Percentiles rank a stretch among this genome's conserved stretches.
phyloP scores from a whole-genome alignment of 2,797 vertebrate species.

The Coregonus sp. region DNA sequence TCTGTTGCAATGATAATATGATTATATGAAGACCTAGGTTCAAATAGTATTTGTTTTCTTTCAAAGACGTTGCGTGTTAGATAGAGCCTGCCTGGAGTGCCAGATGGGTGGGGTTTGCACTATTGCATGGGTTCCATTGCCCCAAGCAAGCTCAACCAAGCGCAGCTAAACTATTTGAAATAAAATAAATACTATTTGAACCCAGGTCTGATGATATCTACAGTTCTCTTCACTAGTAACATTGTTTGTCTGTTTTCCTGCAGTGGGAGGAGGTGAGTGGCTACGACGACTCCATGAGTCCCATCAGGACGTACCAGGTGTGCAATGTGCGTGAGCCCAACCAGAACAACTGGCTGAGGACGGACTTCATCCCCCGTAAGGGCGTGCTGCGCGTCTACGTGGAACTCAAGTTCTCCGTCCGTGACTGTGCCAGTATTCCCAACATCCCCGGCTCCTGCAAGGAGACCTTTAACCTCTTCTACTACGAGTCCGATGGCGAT shows the following conservation, averaged over 20 bases:
- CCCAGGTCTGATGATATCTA: background rate
- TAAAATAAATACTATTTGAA: too few species aligned
- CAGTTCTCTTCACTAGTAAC: background rate
- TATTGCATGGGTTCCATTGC: too few species aligned
- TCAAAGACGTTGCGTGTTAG: too few species aligned
- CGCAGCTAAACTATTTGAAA: too few species aligned
- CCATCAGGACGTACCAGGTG: slow-evolving; percentile 97
- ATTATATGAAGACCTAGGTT: too few species aligned
- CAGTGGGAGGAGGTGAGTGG: slow-evolving; percentile 99
- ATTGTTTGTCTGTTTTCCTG: background rate
- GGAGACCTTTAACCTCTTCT: slow-evolving; percentile 98
- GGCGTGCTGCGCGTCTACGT: slow-evolving; percentile 93
- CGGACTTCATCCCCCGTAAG: slow-evolving; percentile 88
- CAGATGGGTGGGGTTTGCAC: too few species aligned
- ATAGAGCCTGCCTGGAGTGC: too few species aligned
- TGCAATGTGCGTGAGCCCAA: slow-evolving; percentile 89
- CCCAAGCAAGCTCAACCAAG: too few species aligned
- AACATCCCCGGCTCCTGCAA: slow-evolving; percentile 98
- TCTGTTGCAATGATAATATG: too few species aligned
- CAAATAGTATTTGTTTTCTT: too few species aligned
- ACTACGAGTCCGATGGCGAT: slow-evolving; percentile 92
- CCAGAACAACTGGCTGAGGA: slow-evolving; percentile 99
- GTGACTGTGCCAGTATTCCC: slow-evolving; percentile 97
- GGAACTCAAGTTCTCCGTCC: slow-evolving; percentile 97
- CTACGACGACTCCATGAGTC: slow-evolving; percentile 96